These are phyloP conservation scores for Pristionchus exspectatus DNA, from an alignment of 2,888 invertebrate genomes.

Conservation along the genomic window DNA sequence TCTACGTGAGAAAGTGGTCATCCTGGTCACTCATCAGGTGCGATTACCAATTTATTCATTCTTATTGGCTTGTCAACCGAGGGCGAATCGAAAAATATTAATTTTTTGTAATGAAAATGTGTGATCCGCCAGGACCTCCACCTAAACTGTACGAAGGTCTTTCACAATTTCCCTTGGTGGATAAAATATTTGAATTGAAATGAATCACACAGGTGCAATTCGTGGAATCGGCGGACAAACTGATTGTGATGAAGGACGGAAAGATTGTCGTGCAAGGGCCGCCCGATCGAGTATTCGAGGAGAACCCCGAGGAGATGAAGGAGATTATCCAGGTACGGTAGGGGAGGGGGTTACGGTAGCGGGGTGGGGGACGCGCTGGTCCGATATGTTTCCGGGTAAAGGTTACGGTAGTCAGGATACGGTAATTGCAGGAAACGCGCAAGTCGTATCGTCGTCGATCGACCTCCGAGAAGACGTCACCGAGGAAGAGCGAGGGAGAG, in stretches of 20 bases:
- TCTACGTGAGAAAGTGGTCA: slow-evolving; percentile 82
- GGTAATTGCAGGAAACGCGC: slow-evolving; percentile 47
- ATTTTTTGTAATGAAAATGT: neutral
- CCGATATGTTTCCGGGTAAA: no score
- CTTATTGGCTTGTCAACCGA: no score
- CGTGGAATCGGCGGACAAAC: slow-evolving; percentile 79
- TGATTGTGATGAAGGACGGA: slow-evolving; percentile 80
- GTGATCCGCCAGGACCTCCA: no score
- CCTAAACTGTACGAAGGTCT: no score
- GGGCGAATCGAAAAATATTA: no score
- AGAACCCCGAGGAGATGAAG: slow-evolving; percentile 52
- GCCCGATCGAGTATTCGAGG: slow-evolving; percentile 50
- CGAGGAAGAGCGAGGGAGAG: slow-evolving; percentile 45
- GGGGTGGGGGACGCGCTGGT: no score
- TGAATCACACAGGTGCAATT: slow-evolving; percentile 82
- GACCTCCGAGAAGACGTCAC: slow-evolving; percentile 55
- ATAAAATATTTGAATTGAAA: no score
- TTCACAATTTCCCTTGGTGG: no score
- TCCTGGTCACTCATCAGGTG: slow-evolving; percentile 88
- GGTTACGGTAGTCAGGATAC: neutral
- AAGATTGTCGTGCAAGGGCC: slow-evolving; percentile 62
- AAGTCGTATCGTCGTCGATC: slow-evolving; percentile 70
- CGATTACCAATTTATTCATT: neutral
- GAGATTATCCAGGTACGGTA: slow-evolving; percentile 47
- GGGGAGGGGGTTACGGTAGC: neutral